Evolutionary conservation across 2,797 vertebrate genomes (phyloP), one percentile per base, ranked within the genome.

Genomic region (Staurois parvus): DNA sequence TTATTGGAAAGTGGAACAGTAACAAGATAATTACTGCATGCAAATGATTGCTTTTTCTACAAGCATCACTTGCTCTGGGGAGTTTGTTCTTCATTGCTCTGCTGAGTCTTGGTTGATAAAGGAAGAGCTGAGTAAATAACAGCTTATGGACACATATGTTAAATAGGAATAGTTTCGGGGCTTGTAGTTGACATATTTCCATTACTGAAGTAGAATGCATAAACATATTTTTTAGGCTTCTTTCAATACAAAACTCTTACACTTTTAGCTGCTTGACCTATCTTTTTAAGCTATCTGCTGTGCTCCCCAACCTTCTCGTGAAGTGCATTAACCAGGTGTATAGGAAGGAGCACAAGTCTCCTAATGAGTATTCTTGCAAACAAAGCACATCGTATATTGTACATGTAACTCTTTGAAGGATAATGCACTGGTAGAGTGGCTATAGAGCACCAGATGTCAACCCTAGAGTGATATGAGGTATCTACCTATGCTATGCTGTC

Each of bases 41-140:
- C 85, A 90, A 89, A 80, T 88, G 83, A 80, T 66, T 75, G 79
- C 73, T 70, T 87, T 73, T 89, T 85, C 88, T 88, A 72, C 68
- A 52, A 34, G 34, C 37, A 28, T 8, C 12, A 9, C 15, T 52
- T 45, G 52, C 75, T 72, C 66, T 32, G n/a, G 75, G 68, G 74
- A 84, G 19, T 34, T 83, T 34, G 4, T 64, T 68, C 42, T 75
- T 67, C 72, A 75, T 30, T 84, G 74, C 75, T 72, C 67, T 72
- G 30, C 48, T 72, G 67, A 80, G 42, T 48, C 45, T 52, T 69
- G 66, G 66, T 80, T 80, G 67, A 70, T 69, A 80, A 70, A 59
- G 45, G 42, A 48, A 80, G 42, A 72, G 12, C 26, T 2, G 24
- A 72, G 30, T 80, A 80, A 70, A 80, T 80, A 72, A 8, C 28